phyloP scores from a whole-genome alignment of 1,140 invertebrate species.

The Ceratoteleas bidentatus region DNA sequence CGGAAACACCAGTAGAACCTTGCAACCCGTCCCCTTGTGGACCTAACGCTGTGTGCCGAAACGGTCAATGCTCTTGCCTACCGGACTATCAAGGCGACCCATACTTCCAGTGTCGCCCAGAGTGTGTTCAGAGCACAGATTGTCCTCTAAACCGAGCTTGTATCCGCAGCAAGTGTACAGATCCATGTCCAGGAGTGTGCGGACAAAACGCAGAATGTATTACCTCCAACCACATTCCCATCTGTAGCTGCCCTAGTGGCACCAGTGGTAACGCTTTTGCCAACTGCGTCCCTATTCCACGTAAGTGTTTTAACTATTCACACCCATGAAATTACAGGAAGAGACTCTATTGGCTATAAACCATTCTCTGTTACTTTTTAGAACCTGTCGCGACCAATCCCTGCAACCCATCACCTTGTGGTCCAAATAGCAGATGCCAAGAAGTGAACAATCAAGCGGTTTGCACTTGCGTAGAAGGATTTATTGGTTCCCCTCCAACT shows the following conservation, averaged over 20 bases:
- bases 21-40: conserved; percentile 89
- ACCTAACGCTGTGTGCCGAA: conserved; percentile 85
- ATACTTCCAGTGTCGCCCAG: conserved; percentile 85
- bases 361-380: conserved; percentile 3
- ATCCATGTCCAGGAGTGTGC: conserved; percentile 87
- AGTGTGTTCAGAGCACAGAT: conserved; percentile 85
- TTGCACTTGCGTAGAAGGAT: conserved; percentile 87
- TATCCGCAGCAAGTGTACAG: conserved; percentile 85
- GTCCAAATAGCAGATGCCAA: conserved; percentile 88
- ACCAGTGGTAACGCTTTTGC: conserved; percentile 88
- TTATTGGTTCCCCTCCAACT: conserved; percentile 86
- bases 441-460: conserved; percentile 83
- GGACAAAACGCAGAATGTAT: conserved; percentile 85
- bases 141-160: conserved; percentile 84
- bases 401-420: conserved; percentile 89
- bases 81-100: conserved; percentile 85
- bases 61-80: conserved; percentile 85
- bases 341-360: no score
- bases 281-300: conserved; percentile 79
- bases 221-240: conserved; percentile 84
- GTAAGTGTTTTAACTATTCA: conserved; percentile 64
- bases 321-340: no score
- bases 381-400: conserved; percentile 71
- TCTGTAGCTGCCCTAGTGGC: conserved; percentile 85
- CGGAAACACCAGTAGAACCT: conserved; percentile 80